Evolutionary conservation across 2,797 vertebrate genomes (phyloP).

Genomic region (Labeo calbasu): DNA sequence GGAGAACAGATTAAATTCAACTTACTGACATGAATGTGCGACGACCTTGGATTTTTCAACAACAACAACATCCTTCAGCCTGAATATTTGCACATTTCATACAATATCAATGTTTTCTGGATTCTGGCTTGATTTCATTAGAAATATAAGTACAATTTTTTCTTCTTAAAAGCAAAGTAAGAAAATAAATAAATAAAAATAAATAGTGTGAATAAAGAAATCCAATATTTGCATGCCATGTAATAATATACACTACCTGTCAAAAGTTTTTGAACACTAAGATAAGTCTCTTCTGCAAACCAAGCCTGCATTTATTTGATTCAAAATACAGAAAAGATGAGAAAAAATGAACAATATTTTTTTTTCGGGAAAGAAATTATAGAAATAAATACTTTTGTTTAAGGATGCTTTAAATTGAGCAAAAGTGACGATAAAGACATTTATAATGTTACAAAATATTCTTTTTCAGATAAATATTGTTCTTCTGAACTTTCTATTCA

Average conservation of each 20-base stretch:
- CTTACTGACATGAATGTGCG: neutral
- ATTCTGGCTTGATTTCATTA: neutral
- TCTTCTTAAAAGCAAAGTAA: neutral
- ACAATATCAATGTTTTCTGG: neutral
- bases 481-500: no score
- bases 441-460: no score
- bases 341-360: no score
- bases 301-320: no score
- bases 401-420: no score
- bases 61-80: neutral
- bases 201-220: neutral
- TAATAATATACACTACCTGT: neutral
- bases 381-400: no score
- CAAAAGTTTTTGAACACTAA: no score
- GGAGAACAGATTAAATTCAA: neutral
- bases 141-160: neutral
- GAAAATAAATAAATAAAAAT: neutral
- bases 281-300: no score
- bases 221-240: neutral
- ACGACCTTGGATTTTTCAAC: neutral
- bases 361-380: no score
- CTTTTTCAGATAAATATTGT: no score
- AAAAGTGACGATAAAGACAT: no score
- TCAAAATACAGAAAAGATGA: no score
- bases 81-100: neutral